These are phyloP conservation scores for Blennius ocellaris DNA, from an alignment of 2,113 vertebrate genomes.

Conservation along the genomic window DNA sequence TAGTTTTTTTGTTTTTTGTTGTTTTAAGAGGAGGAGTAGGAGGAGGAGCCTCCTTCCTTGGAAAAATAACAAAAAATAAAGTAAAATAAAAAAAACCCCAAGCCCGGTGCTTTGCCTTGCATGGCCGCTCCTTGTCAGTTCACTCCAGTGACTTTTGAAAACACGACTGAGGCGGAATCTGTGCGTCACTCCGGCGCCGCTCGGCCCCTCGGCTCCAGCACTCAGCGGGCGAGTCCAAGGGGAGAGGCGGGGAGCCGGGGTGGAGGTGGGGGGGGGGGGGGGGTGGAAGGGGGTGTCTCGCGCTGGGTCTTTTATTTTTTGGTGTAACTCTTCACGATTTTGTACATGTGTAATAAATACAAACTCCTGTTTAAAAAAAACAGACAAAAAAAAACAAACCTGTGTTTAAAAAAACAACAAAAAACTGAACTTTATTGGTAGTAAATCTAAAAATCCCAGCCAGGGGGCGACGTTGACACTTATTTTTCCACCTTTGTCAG, in stretches of 20 bases:
- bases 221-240: constrained; percentile 27
- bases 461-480: constrained; percentile 36
- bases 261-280: too few species aligned
- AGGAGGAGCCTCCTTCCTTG: too few species aligned
- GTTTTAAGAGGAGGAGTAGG: constrained; percentile 1
- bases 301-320: constrained; percentile 1
- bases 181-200: constrained; percentile 24
- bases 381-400: constrained; percentile 19
- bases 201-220: constrained; percentile 18
- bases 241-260: background rate
- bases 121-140: constrained; percentile 54
- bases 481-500: constrained; percentile 55
- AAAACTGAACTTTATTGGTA: background rate
- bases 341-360: constrained; percentile 58
- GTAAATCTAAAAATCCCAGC: constrained; percentile 33
- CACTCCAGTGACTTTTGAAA: constrained; percentile 56
- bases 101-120: constrained; percentile 43
- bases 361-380: constrained; percentile 50
- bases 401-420: constrained; percentile 10
- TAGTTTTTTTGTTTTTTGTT: constrained; percentile 43
- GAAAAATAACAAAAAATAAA: too few species aligned
- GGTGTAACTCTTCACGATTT: constrained; percentile 36
- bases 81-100: background rate
- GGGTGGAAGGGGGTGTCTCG: too few species aligned
- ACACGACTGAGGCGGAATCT: constrained; percentile 41